Percentiles rank a stretch among this genome's conserved stretches.
Evolutionary conservation across 1,140 invertebrate genomes (phyloP).

Genomic region (Whitmania pigra): DNA sequence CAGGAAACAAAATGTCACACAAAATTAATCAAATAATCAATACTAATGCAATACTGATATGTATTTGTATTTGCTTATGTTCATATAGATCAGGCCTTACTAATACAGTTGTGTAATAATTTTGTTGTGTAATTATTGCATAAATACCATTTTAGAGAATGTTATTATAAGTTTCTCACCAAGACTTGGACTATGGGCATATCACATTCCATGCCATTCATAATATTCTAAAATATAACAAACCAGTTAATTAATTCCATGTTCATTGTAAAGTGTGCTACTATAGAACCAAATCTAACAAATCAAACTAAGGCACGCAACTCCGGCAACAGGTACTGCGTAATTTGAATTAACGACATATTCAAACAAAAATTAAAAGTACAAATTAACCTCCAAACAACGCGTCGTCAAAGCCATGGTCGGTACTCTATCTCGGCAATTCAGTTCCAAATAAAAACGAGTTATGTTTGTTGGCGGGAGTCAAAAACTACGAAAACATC

Average conservation of each 20-base stretch:
- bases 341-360: conserved; percentile 25
- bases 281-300: neutral
- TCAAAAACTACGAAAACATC: too few relatives aligned
- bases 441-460: too few relatives aligned
- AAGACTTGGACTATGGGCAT: conserved; percentile 61
- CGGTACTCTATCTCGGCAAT: neutral
- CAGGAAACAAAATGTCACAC: neutral
- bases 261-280: neutral
- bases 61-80: too few relatives aligned
- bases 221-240: conserved; percentile 48
- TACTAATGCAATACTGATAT: too few relatives aligned
- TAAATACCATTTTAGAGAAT: too few relatives aligned
- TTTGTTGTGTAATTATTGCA: too few relatives aligned
- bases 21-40: too few relatives aligned
- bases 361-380: neutral
- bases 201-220: conserved; percentile 52
- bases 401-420: neutral
- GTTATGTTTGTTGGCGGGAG: too few relatives aligned
- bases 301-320: neutral
- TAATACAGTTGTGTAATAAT: too few relatives aligned
- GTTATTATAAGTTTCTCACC: conserved; percentile 49
- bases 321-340: neutral
- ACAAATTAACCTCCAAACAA: conserved; percentile 9
- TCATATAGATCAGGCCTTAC: too few relatives aligned
- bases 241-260: neutral